Evolutionary conservation across 2,888 invertebrate species (phyloP).

Genomic region (Drosophila phalerata): DNA sequence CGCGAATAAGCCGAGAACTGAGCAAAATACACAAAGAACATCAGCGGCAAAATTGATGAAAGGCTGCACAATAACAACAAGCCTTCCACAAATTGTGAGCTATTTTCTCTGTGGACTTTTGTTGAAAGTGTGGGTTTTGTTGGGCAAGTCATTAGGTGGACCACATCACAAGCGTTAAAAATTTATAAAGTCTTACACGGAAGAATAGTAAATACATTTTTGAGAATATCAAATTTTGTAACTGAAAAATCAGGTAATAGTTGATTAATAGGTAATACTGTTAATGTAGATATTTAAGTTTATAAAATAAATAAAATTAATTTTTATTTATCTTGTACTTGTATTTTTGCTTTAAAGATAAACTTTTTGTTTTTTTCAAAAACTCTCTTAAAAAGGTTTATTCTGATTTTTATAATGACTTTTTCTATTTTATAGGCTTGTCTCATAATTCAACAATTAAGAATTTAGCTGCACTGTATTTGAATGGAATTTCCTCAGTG

Average conservation of each 20-base stretch:
- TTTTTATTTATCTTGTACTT: no score
- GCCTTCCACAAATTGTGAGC: background rate
- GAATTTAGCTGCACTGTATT: constrained; percentile 4
- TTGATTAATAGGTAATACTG: background rate
- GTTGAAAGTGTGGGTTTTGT: constrained; percentile 1
- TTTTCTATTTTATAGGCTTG: background rate
- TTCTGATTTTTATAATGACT: no score
- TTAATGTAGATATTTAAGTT: no score
- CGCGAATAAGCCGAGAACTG: constrained; percentile 16
- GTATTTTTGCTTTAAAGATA: no score
- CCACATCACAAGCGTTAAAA: background rate
- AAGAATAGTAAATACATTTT: background rate
- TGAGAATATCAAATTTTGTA: background rate
- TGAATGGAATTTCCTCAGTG: constrained; percentile 27
- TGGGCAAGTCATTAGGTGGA: constrained; percentile 3
- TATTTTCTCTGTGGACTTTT: constrained; percentile 17
- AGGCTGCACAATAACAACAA: constrained; percentile 22
- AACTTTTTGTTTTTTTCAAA: no score
- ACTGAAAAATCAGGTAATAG: no score
- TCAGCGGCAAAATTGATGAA: constrained; percentile 32
- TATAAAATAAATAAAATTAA: no score
- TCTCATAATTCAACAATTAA: constrained; percentile 34
- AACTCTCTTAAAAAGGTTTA: no score
- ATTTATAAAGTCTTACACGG: background rate
- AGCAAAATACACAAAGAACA: constrained; percentile 10